Evolutionary conservation across 1,140 invertebrate species (phyloP), one percentile per base, ranked within the genome.

Genomic region (Drosophila hydei): DNA sequence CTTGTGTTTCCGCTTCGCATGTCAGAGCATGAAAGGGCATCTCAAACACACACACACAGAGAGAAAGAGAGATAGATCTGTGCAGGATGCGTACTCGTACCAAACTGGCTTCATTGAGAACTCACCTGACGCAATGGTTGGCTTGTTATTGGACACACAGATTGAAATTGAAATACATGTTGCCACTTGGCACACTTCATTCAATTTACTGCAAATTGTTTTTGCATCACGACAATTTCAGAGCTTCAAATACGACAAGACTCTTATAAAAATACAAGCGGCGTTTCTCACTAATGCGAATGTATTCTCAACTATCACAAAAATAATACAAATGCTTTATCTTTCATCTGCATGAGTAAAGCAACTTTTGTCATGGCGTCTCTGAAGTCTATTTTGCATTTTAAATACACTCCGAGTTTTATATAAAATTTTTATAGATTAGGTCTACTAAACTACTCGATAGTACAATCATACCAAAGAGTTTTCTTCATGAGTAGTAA

Each of bases 1-100:
- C 83, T 79, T 88, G 72, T 64, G 83, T 88, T 87, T 87, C 75
- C 72, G 75, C 75, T 78, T 79, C 68, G 64, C 60, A 61, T 81
- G 75, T 61, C 77, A 80, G 72, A 38, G 45, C 48, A 63, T 47
- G 40, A 74, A 43, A 48, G 38, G 30, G 55, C 61, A 54, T 63
- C 60, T 47, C 45, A 78, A 30, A 63, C 23, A 43, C 50, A 33
- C 27, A 50, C 40, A 56, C 43, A 12, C 9, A 21, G 25, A 30
- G 19, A 18, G 33, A 25, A 9, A 51, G 7, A 40, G 16, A 60
- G 18, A 54, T 4, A 11, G 18, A 27, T 25, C 19, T 64, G 25
- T 47, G 36, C 55, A 58, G 36, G 59, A 64, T 45, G 16, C 33
- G 50, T 56, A 51, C 52, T 67, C 56, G 27, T 40, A 43, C 40